Conservation (phyloP, 2,113 vertebrate genomes). For the Hemiscyllium ocellatum region DNA sequence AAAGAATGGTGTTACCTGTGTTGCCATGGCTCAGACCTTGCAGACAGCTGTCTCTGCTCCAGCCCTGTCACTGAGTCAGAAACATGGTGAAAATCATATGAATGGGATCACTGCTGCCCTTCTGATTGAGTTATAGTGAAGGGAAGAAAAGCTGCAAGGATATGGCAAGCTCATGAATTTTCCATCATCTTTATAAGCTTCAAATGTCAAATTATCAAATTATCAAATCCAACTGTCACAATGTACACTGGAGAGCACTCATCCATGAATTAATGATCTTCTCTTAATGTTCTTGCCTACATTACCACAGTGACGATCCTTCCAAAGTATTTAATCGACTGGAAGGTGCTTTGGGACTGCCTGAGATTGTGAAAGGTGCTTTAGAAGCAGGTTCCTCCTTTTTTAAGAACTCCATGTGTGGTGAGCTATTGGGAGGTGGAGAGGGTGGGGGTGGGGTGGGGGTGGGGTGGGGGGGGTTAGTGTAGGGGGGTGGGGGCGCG, state of each 20-base stretch:
- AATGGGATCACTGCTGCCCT: background rate
- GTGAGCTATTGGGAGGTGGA: no score
- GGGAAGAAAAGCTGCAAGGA: background rate
- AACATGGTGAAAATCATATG: no score
- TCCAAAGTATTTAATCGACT: background rate
- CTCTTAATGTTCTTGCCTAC: background rate
- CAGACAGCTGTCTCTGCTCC: background rate
- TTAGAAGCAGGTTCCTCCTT: background rate
- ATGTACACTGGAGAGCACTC: background rate
- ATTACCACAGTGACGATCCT: background rate
- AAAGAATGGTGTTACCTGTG: no score
- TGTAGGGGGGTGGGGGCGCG: no score
- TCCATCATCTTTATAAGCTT: background rate
- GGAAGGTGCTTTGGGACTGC: background rate
- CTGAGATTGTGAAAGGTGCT: background rate
- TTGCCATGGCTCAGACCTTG: no score
- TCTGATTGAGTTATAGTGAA: background rate
- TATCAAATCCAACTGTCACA: background rate
- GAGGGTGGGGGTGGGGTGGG: no score
- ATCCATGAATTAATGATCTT: background rate
- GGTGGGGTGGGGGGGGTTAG: no score
- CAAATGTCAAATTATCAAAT: background rate
- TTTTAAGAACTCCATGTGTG: background rate
- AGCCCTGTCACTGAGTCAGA: background rate
- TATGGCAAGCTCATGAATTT: background rate